Evolutionary conservation across 2,888 invertebrate genomes (phyloP), one percentile per base, ranked within the genome.

Genomic region (Patella caerulea): DNA sequence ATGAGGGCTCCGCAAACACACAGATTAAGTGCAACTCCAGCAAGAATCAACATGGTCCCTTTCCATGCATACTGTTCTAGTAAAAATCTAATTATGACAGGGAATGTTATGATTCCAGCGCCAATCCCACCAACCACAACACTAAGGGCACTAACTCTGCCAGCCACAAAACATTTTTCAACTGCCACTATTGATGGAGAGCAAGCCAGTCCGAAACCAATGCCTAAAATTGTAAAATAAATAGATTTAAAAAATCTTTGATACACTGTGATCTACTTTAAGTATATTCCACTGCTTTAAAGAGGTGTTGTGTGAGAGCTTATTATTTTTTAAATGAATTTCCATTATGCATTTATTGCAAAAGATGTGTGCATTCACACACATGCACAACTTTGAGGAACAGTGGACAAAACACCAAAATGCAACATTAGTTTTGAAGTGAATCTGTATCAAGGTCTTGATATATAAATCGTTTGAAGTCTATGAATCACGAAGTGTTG

Each of bases 111-210:
- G 72, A 90, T 88, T 45, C 89, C 89, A 12, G 83, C 82, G 9
- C 89, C 88, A 17, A 89, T 84, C 2, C 89, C 89, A n/a, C 86
- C 88, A 19, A 87, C 80, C 3, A 87, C 87, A 0, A 86, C 77
- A 74, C 88, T 88, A 71, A 89, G 78, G 9, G 89, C 89, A 80
- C 84, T 85, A 81, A 86, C 87, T 12, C 89, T 83, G 70, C 83
- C 82, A 54, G 86, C 83, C 76, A 85, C 84, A 79, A 89, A 90
- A 80, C 86, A 85, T 52, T 88, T 85, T 75, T 90, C 89, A 9
- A 90, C 88, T 2, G 88, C 88, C 77, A 90, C 87, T 15, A 90
- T 87, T n/a, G 89, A 88, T 2, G 89, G 89, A 9, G 88, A 86
- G 76, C 88, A 88, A 3, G 89, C 88, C 71, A 90, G 79, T 5